phyloP scores from a whole-genome alignment of 2,797 vertebrate genomes.

The Macropus fuliginosus region DNA sequence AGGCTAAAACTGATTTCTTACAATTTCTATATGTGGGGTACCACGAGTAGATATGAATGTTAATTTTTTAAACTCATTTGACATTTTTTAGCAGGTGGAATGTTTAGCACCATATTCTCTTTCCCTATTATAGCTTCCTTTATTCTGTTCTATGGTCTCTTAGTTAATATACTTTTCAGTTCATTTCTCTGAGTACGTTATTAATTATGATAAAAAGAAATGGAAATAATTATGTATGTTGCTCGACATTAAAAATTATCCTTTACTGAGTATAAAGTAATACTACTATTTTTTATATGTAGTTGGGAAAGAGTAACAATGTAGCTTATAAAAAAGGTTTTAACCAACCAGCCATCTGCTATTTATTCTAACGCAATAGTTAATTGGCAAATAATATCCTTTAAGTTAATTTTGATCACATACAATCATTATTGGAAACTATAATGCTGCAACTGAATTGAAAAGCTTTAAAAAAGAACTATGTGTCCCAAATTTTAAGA shows the following conservation, averaged over 20 bases:
- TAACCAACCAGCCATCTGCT: background rate
- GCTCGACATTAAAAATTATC: conserved; percentile 18
- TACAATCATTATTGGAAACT: conserved; percentile 51
- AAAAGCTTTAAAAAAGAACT: conserved; percentile 43
- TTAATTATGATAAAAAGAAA: conserved; percentile 29
- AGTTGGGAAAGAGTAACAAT: background rate
- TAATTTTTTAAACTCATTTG: conserved; percentile 32
- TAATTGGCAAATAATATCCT: conserved; percentile 35
- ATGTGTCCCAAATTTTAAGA: conserved; percentile 1
- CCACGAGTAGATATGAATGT: background rate
- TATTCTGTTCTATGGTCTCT: conserved; percentile 40
- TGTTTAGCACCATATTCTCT: conserved; percentile 28
- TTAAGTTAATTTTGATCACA: conserved; percentile 44
- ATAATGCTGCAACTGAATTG: conserved; percentile 30
- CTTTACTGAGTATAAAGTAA: background rate
- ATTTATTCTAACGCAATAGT: conserved; percentile 22
- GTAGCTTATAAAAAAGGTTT: background rate
- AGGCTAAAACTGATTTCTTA: conserved; percentile 49
- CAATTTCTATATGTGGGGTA: conserved; percentile 14
- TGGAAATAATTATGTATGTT: conserved; percentile 28
- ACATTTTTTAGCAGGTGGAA: conserved; percentile 2
- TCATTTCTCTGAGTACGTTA: background rate
- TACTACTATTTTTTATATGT: background rate
- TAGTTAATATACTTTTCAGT: background rate
- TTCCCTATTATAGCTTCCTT: conserved; percentile 40